These are phyloP conservation scores for Prochilodus magdalenae DNA, from an alignment of 2,113 vertebrate genomes.

Conservation along the genomic window DNA sequence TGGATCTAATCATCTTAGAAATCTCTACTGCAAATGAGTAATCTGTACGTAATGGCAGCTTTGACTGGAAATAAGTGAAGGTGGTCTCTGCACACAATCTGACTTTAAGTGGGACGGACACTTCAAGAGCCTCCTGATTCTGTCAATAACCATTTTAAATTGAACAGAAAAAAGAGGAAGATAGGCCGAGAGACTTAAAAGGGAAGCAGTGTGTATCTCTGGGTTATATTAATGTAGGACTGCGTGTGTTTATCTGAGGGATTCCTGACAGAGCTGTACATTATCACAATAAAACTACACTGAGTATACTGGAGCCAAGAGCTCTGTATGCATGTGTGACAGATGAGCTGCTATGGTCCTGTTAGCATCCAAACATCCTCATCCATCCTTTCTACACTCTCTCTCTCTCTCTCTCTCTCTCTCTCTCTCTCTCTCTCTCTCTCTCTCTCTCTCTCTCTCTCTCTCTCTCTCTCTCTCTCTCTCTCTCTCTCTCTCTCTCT, in stretches of 20 bases:
- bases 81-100: no score
- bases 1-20: no score
- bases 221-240: no score
- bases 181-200: slow-evolving; percentile 8
- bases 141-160: no score
- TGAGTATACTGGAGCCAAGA: background rate
- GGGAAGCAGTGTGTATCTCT: background rate
- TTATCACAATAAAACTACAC: slow-evolving; percentile 17
- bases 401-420: slow-evolving; percentile 35
- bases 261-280: slow-evolving; percentile 38
- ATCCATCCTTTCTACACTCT: slow-evolving; percentile 19
- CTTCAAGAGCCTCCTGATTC: no score
- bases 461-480: no score
- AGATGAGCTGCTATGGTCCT: slow-evolving; percentile 24
- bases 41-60: no score
- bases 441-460: no score
- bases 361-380: slow-evolving; percentile 34
- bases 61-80: no score
- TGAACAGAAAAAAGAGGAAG: background rate
- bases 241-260: slow-evolving; percentile 28
- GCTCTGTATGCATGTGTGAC: slow-evolving; percentile 28
- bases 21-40: no score
- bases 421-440: no score
- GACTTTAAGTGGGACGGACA: no score
- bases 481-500: background rate